A percentile compares a stretch with the other conserved stretches of the same genome.
Conservation (phyloP, 2,113 vertebrate genomes). For the Nothobranchius kuhntae region DNA sequence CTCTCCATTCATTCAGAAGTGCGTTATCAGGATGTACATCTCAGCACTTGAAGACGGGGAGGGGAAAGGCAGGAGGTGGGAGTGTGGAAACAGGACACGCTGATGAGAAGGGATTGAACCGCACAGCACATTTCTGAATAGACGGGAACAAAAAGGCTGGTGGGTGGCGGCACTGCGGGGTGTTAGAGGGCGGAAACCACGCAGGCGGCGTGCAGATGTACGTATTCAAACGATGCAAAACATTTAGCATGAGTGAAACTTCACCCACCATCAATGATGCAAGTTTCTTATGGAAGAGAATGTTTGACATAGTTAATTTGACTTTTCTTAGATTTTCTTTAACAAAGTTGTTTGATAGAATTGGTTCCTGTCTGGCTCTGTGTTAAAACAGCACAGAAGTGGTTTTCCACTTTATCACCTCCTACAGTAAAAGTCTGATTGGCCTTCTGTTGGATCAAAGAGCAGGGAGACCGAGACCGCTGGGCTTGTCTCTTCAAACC, state of each 20-base stretch:
- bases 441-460: too few relatives aligned
- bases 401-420: too few relatives aligned
- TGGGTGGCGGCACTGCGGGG: slow-evolving; percentile 16
- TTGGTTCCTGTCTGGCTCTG: too few relatives aligned
- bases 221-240: slow-evolving; percentile 37
- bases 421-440: too few relatives aligned
- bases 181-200: slow-evolving; percentile 30
- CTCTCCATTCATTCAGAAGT: slow-evolving; percentile 51
- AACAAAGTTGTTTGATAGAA: too few relatives aligned
- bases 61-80: slow-evolving; percentile 16
- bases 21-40: slow-evolving; percentile 32
- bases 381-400: too few relatives aligned
- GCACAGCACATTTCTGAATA: slow-evolving; percentile 35
- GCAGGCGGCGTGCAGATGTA: slow-evolving; percentile 59
- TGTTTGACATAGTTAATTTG: too few relatives aligned
- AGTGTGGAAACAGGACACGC: slow-evolving; percentile 57
- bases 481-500: too few relatives aligned
- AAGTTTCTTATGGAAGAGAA: too few relatives aligned
- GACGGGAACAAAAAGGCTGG: slow-evolving; percentile 29
- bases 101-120: slow-evolving; percentile 34
- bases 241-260: slow-evolving; percentile 18
- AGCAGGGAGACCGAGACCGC: too few relatives aligned
- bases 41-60: slow-evolving; percentile 20
- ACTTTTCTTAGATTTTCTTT: too few relatives aligned
- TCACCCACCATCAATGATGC: background rate